A percentile compares a stretch with the other conserved stretches of the same genome.
Conservation (phyloP, 2,797 vertebrate species). For the Pangasius mekongensis region DNA sequence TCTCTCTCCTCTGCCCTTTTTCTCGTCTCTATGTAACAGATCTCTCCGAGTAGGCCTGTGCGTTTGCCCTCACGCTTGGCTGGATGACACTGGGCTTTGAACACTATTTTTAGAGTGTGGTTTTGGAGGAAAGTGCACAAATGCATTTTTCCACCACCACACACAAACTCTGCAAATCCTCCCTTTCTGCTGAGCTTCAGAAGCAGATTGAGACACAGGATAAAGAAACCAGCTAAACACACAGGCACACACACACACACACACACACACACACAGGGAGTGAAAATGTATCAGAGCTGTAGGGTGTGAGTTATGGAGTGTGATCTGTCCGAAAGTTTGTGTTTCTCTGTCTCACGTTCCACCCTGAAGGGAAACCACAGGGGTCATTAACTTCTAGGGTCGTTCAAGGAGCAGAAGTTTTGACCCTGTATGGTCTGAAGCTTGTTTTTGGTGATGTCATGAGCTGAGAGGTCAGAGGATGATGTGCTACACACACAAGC, state of each 20-base stretch:
- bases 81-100: slow-evolving; percentile 55
- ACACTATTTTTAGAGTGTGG: slow-evolving; percentile 60
- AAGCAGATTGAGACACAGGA: slow-evolving; percentile 27
- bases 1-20: not conserved
- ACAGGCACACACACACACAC: slow-evolving; percentile 10
- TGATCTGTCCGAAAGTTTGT: slow-evolving; percentile 44
- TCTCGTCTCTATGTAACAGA: slow-evolving; percentile 49
- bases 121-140: slow-evolving; percentile 56
- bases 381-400: slow-evolving; percentile 31
- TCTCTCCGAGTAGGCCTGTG: slow-evolving; percentile 55
- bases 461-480: slow-evolving; percentile 31
- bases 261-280: not conserved
- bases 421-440: slow-evolving; percentile 24
- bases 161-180: slow-evolving; percentile 54
- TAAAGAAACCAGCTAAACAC: slow-evolving; percentile 43
- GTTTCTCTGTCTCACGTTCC: slow-evolving; percentile 47
- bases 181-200: slow-evolving; percentile 41
- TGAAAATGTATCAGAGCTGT: slow-evolving; percentile 18
- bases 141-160: slow-evolving; percentile 54
- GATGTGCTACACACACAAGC: slow-evolving; percentile 6
- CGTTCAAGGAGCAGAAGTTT: slow-evolving; percentile 23
- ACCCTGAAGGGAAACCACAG: slow-evolving; percentile 24
- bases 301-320: slow-evolving; percentile 35
- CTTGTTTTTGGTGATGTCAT: not conserved
- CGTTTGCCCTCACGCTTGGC: slow-evolving; percentile 56